Base-by-base conservation (phyloP, 2,888 invertebrate species). In the Raillietiella orientalis region DNA sequence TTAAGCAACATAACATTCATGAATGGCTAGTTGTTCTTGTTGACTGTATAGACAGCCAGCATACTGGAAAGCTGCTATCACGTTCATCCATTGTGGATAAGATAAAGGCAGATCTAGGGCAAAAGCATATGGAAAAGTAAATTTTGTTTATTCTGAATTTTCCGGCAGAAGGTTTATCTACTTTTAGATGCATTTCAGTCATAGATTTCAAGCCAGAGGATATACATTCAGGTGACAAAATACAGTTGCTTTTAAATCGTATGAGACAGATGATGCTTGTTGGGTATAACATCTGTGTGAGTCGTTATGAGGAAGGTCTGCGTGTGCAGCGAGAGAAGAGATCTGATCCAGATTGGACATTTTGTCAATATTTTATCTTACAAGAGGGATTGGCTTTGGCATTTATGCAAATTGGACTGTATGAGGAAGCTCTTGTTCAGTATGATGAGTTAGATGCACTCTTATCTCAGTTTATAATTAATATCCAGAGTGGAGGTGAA, bases 391-490 rank as follows among this genome's bases (percentile, higher is more conserved):
- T 90, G 36, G 87, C 84, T 30, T 72, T 87, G 49, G 74, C 79
- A 34, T 58, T 82, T 38, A 77, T 87, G 56, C 82, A 82, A 69
- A 51, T 90, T 34, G 77, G 77, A 29, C 54, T 90, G 33, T 66
- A 72, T 41, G 79, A 84, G 35, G 87, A 90, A 50, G 77, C 87
- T 9, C 52, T 90, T 35, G 72, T 90, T 28, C 90, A 90, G 42
- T 93, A 87, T 45, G 90, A 90, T 44, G 90, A 90, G 50, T 53
- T 93, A 40, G 87, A 90, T 52, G 87, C 84, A 25, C 58, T 90
- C 36, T 84, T 90, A 46, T 79, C 84, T 2, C 87, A 90, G 52
- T 87, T 84, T 50, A 67, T 90, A 28, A 64, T 79, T 35, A 84
- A 84, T 50, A 72, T 77, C n/a, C 69, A 71, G 40, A 60, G 71